Conservation (phyloP, 2,113 vertebrate species). For the Anas platyrhynchos region DNA sequence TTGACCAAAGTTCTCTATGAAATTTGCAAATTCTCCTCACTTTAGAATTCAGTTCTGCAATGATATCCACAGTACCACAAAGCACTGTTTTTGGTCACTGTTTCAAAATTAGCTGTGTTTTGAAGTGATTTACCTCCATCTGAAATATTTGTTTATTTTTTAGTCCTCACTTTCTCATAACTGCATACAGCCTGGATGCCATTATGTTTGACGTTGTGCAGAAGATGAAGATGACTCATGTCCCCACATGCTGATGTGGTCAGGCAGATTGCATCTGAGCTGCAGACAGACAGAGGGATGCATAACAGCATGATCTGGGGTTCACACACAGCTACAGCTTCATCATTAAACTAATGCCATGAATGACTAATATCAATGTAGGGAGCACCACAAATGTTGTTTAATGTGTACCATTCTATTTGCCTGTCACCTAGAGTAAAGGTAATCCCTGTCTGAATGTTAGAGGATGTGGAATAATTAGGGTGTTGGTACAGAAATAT, state of each 20-base stretch:
- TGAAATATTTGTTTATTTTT: neutral
- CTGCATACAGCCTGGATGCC: rapidly evolving
- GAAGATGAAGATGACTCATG: neutral
- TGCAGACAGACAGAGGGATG: neutral
- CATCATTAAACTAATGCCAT: neutral
- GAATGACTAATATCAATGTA: neutral
- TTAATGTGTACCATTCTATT: neutral
- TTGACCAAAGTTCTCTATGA: neutral
- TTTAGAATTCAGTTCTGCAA: neutral
- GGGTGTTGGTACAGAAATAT: neutral
- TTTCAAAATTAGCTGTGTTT: neutral
- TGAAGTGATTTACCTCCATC: neutral
- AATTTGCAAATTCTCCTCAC: neutral
- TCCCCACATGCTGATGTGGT: neutral
- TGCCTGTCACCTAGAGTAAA: neutral
- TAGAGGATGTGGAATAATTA: neutral
- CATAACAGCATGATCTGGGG: neutral
- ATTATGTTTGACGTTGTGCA: neutral
- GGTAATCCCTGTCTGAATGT: neutral
- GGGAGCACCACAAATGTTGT: neutral
- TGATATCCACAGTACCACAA: neutral
- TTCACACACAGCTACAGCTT: neutral
- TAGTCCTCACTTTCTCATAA: neutral
- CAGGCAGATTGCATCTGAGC: neutral
- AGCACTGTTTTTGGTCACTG: neutral